Evolutionary conservation across 2,797 vertebrate species (phyloP).

Genomic region (Sebastes itinus): DNA sequence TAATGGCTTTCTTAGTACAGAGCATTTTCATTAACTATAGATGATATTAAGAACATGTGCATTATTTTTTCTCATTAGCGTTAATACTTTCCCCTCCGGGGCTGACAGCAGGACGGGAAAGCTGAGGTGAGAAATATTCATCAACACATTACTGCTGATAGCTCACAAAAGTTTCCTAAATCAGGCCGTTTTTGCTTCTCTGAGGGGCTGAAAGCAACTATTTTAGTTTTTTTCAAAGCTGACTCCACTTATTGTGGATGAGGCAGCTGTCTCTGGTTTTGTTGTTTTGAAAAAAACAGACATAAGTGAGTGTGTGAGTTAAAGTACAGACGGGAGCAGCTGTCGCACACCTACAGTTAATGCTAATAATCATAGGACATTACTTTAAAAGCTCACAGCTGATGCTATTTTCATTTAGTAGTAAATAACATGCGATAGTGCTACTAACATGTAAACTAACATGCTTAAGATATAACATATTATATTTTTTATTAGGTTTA

Average conservation of each 20-base stretch:
- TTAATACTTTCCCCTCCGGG: slow-evolving; percentile 2
- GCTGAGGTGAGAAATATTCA: slow-evolving; percentile 42
- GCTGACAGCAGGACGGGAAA: slow-evolving; percentile 35
- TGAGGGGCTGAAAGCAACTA: background rate
- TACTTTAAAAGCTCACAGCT: too few relatives aligned
- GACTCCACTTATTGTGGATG: background rate
- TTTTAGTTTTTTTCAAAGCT: background rate
- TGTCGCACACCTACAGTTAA: too few relatives aligned
- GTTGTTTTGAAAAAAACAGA: background rate
- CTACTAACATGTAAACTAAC: too few relatives aligned
- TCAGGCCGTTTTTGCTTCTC: background rate
- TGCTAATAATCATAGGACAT: too few relatives aligned
- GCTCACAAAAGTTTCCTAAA: background rate
- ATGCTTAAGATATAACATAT: too few relatives aligned
- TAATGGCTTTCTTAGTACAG: background rate
- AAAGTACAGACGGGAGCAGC: too few relatives aligned
- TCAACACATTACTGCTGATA: slow-evolving; percentile 7
- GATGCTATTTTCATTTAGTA: too few relatives aligned
- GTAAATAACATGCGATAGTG: too few relatives aligned
- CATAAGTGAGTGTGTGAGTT: too few relatives aligned
- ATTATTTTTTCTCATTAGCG: background rate
- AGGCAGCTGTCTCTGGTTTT: background rate
- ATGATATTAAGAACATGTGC: background rate
- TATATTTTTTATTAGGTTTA: too few relatives aligned
- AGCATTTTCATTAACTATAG: background rate